Conservation (phyloP, 1,140 invertebrate genomes). For the Apolygus lucorum region DNA sequence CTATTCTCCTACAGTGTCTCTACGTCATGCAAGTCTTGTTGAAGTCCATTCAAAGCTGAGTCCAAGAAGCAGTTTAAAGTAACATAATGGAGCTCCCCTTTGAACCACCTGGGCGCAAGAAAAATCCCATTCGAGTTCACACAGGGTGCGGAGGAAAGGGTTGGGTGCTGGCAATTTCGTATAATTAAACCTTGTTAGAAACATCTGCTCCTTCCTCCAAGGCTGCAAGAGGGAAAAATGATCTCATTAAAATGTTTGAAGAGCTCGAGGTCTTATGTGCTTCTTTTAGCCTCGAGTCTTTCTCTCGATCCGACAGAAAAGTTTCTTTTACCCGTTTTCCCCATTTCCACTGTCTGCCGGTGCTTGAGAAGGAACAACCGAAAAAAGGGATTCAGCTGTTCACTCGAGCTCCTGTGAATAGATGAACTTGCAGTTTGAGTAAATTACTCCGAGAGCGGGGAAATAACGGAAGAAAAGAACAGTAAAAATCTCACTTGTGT, state of each 20-base stretch:
- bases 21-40: background rate
- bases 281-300: background rate
- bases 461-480: too few species aligned
- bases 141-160: background rate
- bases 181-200: constrained; percentile 17
- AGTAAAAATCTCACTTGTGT: too few species aligned
- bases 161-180: background rate
- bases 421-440: too few species aligned
- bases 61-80: constrained; percentile 10
- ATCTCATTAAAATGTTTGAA: constrained; percentile 15
- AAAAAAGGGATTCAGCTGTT: too few species aligned
- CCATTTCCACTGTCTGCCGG: too few species aligned
- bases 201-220: constrained; percentile 7
- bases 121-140: constrained; percentile 6
- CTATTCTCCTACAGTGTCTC: too few species aligned
- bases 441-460: too few species aligned
- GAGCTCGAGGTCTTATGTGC: constrained; percentile 7
- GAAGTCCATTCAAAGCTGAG: background rate
- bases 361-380: too few species aligned
- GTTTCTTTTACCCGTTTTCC: background rate
- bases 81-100: background rate
- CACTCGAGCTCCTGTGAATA: too few species aligned
- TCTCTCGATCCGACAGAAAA: background rate
- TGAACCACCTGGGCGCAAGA: background rate
- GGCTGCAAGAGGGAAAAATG: background rate